phyloP scores from a whole-genome alignment of 2,888 invertebrate species.

The Allophyes oxyacanthae region DNA sequence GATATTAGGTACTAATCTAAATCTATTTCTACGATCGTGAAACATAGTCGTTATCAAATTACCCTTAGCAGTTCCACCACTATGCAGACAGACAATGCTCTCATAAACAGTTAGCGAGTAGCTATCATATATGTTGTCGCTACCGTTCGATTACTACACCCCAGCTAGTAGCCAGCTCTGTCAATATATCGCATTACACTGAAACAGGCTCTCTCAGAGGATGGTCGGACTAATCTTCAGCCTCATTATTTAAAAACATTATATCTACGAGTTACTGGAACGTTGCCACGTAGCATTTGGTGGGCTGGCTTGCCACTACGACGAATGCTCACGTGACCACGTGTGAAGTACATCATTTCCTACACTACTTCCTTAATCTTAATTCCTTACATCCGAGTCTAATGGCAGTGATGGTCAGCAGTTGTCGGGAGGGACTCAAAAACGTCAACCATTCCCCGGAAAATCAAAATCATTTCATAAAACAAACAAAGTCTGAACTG shows the following conservation, averaged over 20 bases:
- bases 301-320: slow-evolving; percentile 26
- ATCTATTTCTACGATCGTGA: slow-evolving; percentile 31
- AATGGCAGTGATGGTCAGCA: slow-evolving; percentile 86
- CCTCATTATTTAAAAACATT: slow-evolving; percentile 40
- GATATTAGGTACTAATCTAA: slow-evolving; percentile 43
- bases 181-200: slow-evolving; percentile 68
- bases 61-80: slow-evolving; percentile 28
- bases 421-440: slow-evolving; percentile 79
- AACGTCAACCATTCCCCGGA: slow-evolving; percentile 72
- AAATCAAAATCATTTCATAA: slow-evolving; percentile 68
- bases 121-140: slow-evolving; percentile 7
- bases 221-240: slow-evolving; percentile 45
- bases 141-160: slow-evolving; percentile 11
- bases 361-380: slow-evolving; percentile 68
- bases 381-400: slow-evolving; percentile 72
- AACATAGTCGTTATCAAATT: slow-evolving; percentile 30
- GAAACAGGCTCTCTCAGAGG: slow-evolving; percentile 77
- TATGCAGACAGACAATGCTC: slow-evolving; percentile 23
- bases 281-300: slow-evolving; percentile 28
- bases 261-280: slow-evolving; percentile 25
- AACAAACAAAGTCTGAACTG: slow-evolving; percentile 69
- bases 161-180: slow-evolving; percentile 34
- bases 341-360: slow-evolving; percentile 59
- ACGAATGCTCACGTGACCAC: slow-evolving; percentile 40
- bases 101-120: slow-evolving; percentile 8